phyloP scores from a whole-genome alignment of 1,140 invertebrate species.

The Pygmarrhopalites habei region DNA sequence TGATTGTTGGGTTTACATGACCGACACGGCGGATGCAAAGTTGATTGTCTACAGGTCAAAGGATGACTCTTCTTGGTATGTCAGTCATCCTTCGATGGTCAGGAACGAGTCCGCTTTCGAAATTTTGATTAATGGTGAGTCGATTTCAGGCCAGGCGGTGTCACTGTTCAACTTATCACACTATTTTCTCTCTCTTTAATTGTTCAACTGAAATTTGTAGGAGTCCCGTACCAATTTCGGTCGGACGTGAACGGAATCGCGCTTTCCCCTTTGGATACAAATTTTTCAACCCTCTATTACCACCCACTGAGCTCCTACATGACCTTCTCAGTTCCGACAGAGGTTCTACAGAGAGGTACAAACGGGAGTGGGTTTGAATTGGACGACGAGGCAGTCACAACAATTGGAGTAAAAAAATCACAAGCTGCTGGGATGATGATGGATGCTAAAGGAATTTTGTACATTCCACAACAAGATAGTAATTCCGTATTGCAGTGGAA shows the following conservation, averaged over 20 bases:
- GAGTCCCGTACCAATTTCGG: not conserved
- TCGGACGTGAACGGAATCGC: constrained; percentile 59
- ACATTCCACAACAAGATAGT: constrained; percentile 56
- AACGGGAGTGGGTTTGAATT: constrained; percentile 44
- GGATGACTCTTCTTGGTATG: constrained; percentile 57
- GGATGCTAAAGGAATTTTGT: constrained; percentile 57
- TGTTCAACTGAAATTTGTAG: no score
- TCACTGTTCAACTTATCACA: no score
- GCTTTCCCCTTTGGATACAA: constrained; percentile 56
- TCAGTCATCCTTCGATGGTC: constrained; percentile 3
- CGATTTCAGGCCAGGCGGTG: no score
- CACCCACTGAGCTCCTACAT: constrained; percentile 71
- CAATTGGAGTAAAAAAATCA: constrained; percentile 34
- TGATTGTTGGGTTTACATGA: constrained; percentile 67
- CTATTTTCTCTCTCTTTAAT: no score
- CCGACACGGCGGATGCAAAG: constrained; percentile 41
- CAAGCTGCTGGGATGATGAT: constrained; percentile 63
- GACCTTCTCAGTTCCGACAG: constrained; percentile 54
- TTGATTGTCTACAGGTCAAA: constrained; percentile 48
- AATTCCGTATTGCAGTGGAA: constrained; percentile 61
- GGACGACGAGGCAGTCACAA: not conserved
- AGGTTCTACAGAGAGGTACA: no score
- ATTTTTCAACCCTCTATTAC: constrained; percentile 58
- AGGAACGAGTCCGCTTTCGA: not conserved
- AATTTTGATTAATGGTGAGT: not conserved